These are phyloP conservation scores for Nomia melanderi DNA, from an alignment of 1,140 invertebrate genomes.

Conservation along the genomic window DNA sequence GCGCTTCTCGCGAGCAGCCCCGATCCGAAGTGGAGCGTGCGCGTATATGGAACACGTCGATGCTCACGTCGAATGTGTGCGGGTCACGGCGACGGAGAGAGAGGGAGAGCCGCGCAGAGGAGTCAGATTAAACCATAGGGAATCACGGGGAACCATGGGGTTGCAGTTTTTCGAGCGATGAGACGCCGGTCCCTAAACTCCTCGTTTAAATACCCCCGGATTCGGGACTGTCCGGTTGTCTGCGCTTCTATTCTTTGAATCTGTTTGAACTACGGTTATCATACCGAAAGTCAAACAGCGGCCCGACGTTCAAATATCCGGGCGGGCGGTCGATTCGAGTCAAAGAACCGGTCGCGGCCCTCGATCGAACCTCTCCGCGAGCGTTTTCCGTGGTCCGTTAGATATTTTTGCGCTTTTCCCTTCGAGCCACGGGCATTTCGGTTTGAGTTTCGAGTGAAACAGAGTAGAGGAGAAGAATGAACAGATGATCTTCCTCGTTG, in stretches of 20 bases:
- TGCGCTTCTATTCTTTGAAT: not conserved
- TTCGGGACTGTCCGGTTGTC: not conserved
- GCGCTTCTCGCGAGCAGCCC: conserved; percentile 26
- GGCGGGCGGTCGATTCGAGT: not conserved
- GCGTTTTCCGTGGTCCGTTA: too few relatives aligned
- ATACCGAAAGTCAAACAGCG: conserved; percentile 22
- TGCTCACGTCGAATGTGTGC: too few relatives aligned
- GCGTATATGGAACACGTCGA: not conserved
- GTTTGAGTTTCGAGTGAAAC: too few relatives aligned
- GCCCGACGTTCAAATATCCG: not conserved
- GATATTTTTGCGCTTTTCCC: too few relatives aligned
- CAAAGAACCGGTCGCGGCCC: not conserved
- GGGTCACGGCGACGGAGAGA: not conserved
- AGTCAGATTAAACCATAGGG: not conserved
- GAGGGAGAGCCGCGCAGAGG: not conserved
- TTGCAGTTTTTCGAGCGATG: not conserved
- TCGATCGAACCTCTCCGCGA: conserved; percentile 16
- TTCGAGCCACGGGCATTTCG: conserved; percentile 9
- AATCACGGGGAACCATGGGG: not conserved
- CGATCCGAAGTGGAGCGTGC: conserved; percentile 1
- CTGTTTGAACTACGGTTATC: conserved; percentile 18
- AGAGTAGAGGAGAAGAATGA: too few relatives aligned
- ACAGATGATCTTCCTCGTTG: too few relatives aligned
- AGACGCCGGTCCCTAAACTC: not conserved
- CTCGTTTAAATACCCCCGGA: not conserved